phyloP scores from a whole-genome alignment of 1,140 invertebrate genomes.

The Phthorimaea operculella region DNA sequence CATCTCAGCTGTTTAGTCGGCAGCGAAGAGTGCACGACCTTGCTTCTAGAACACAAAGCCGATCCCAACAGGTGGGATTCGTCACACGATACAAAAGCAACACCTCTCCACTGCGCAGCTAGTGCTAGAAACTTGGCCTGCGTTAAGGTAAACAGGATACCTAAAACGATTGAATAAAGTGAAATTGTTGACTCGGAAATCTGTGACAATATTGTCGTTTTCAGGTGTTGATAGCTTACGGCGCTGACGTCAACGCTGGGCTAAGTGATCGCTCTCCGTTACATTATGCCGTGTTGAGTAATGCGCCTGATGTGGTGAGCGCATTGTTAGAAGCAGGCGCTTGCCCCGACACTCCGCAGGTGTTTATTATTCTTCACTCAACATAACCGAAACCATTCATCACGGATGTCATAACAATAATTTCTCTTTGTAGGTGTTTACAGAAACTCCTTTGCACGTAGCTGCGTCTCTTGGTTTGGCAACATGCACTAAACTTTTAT shows the following conservation, averaged over 20 bases:
- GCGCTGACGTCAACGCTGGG: constrained; percentile 80
- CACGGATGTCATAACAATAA: not conserved
- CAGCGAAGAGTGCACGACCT: constrained; percentile 71
- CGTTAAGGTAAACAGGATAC: constrained; percentile 46
- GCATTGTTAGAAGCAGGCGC: constrained; percentile 76
- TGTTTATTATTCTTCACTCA: constrained; percentile 29
- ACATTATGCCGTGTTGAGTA: constrained; percentile 79
- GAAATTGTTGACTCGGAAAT: constrained; percentile 13
- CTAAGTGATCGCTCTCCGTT: constrained; percentile 74
- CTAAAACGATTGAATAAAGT: constrained; percentile 2
- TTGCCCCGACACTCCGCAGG: constrained; percentile 81
- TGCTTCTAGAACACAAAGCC: constrained; percentile 74
- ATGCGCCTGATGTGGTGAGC: constrained; percentile 75
- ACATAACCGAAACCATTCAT: not conserved
- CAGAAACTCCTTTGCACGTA: constrained; percentile 85
- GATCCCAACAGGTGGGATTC: constrained; percentile 76
- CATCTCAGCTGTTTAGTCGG: constrained; percentile 82
- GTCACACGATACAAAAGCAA: constrained; percentile 69
- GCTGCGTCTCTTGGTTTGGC: constrained; percentile 79
- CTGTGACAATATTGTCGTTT: constrained; percentile 12
- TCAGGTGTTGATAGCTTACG: constrained; percentile 73
- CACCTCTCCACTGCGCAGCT: constrained; percentile 82
- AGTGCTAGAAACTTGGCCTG: constrained; percentile 71
- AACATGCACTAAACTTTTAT: constrained; percentile 74
- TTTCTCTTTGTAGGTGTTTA: constrained; percentile 71